phyloP scores from a whole-genome alignment of 2,797 vertebrate genomes.

The Emydoidea blandingii region DNA sequence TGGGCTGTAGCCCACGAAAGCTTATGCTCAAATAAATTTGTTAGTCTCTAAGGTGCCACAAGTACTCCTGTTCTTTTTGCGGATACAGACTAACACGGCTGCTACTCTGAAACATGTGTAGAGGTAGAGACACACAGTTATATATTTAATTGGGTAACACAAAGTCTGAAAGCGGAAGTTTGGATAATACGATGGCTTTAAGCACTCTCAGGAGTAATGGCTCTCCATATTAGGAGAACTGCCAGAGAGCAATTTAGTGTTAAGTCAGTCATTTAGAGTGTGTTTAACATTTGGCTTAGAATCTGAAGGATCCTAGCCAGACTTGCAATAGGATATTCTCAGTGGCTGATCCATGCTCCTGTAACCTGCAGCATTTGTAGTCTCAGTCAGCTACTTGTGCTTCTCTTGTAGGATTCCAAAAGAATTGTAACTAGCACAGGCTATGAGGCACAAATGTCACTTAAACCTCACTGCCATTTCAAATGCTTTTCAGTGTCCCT shows the following conservation, averaged over 20 bases:
- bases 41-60: too few species aligned
- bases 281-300: slow-evolving; percentile 69
- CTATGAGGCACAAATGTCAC: slow-evolving; percentile 64
- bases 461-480: slow-evolving; percentile 66
- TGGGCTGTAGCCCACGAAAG: too few species aligned
- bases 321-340: neutral
- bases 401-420: slow-evolving; percentile 64
- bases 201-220: slow-evolving; percentile 5
- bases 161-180: neutral
- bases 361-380: slow-evolving; percentile 53
- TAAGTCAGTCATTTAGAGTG: slow-evolving; percentile 40
- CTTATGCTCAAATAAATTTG: too few species aligned
- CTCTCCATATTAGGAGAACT: slow-evolving; percentile 3
- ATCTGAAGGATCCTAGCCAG: slow-evolving; percentile 56
- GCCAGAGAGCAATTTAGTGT: slow-evolving; percentile 22
- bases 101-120: neutral
- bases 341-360: slow-evolving; percentile 1
- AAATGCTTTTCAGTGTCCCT: slow-evolving; percentile 12
- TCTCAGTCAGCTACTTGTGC: slow-evolving; percentile 58
- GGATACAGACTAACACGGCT: too few species aligned
- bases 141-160: neutral
- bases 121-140: neutral
- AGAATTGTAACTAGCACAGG: slow-evolving; percentile 70
- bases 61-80: too few species aligned
- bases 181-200: slow-evolving; percentile 32